Evolutionary conservation across 2,113 vertebrate species (phyloP), one percentile per base, ranked within the genome.

Genomic region (Benitochromis conjunctus): DNA sequence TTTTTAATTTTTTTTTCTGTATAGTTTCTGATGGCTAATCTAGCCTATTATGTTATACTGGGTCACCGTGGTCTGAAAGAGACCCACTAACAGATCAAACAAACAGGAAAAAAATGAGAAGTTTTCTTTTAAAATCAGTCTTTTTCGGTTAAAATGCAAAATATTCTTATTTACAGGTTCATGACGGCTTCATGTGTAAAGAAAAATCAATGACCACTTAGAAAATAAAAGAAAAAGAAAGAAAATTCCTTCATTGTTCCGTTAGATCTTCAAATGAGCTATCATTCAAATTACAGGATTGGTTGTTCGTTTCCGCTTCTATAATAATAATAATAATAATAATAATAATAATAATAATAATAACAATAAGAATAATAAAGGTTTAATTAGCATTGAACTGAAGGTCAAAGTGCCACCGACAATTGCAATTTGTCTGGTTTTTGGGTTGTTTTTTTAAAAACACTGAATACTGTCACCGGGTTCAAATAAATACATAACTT

Each of bases 101-200:
- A 53, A 53, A 60, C 80, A 77, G 41, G 12, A 46, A 48, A 74
- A 46, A 48, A 74, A 48, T 5, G n/a, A 80, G 79, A 48, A 77
- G 21, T 77, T 60, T 80, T 86, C 54, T 83, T 81, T 91, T 86
- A 89, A 94, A 94, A 92, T 84, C 85, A 88, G 89, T 88, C 85
- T 92, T 86, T 94, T 86, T 93, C 81, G 64, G 86, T 91, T 95
- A 91, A 94, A 94, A 94, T 93, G 92, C 89, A 95, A 96, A 95
- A 95, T 96, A 95, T 94, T 96, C 94, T 94, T 96, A 96, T 97
- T 94, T 96, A 97, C 96, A 97, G 21, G 76, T 88, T 90, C 64
- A 66, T 87, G 82, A 88, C 85, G 85, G 87, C 57, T 90, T 83
- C 71, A 58, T 56, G 77, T 87, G 83, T 54, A 89, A 91, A 81